A percentile compares a stretch with the other conserved stretches of the same genome.
phyloP scores from a whole-genome alignment of 2,888 invertebrate species.

The Eulithis testata region DNA sequence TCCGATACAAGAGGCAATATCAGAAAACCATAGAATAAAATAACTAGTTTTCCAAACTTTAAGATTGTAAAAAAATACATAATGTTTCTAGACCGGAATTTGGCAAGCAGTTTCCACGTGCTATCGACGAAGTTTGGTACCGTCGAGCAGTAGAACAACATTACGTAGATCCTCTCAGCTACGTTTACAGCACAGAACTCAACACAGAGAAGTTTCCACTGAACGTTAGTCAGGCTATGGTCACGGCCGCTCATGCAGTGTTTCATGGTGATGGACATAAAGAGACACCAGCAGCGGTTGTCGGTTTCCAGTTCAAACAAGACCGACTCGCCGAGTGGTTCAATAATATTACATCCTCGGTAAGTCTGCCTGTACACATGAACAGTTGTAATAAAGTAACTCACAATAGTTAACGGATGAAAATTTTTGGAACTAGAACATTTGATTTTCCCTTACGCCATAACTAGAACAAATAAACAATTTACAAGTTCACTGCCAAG shows the following conservation, averaged over 20 bases:
- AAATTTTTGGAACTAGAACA: too few relatives aligned
- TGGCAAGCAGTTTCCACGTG: slow-evolving; percentile 89
- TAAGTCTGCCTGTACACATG: slow-evolving; percentile 57
- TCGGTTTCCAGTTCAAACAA: slow-evolving; percentile 93
- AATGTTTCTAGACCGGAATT: slow-evolving; percentile 86
- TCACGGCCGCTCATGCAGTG: slow-evolving; percentile 95
- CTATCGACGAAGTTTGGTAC: slow-evolving; percentile 96
- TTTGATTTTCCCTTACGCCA: too few relatives aligned
- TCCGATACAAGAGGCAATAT: background rate
- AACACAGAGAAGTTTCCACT: slow-evolving; percentile 73
- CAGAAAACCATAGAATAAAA: background rate
- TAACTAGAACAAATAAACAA: too few relatives aligned
- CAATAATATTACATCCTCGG: slow-evolving; percentile 91
- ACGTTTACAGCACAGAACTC: slow-evolving; percentile 87
- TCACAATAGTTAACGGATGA: too few relatives aligned
- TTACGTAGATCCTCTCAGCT: slow-evolving; percentile 90
- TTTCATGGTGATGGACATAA: slow-evolving; percentile 86
- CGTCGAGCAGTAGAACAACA: slow-evolving; percentile 94
- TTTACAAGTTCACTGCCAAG: too few relatives aligned
- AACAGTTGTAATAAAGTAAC: background rate
- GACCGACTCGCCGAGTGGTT: slow-evolving; percentile 90
- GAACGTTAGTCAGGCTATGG: slow-evolving; percentile 87
- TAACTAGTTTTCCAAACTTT: too few relatives aligned
- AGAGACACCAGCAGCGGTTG: slow-evolving; percentile 88
- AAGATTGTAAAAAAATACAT: background rate